These are phyloP conservation scores for Donacobius atricapilla DNA, from an alignment of 2,113 vertebrate genomes.

Conservation along the genomic window DNA sequence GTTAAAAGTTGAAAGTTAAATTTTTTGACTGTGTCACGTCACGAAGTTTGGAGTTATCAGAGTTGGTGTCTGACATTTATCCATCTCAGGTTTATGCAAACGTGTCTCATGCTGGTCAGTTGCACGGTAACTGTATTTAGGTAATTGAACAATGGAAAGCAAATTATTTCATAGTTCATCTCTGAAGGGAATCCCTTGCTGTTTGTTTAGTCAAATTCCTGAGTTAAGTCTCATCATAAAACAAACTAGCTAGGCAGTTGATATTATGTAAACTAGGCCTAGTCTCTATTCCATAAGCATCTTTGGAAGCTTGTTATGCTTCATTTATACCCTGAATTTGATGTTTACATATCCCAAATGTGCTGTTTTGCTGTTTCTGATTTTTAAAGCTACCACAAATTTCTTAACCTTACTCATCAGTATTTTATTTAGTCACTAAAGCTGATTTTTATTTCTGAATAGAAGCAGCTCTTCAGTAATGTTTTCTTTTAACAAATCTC, in stretches of 20 bases:
- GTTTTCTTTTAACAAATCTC: neutral
- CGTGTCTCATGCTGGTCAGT: neutral
- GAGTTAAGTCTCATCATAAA: slow-evolving; percentile 19
- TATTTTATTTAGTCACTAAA: neutral
- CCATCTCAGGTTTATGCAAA: neutral
- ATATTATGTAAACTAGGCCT: neutral
- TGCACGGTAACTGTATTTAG: neutral
- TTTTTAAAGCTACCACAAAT: neutral
- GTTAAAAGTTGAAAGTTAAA: neutral
- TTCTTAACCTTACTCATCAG: neutral
- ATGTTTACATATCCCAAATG: slow-evolving; percentile 28
- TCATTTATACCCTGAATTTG: neutral
- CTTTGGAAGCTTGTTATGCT: neutral
- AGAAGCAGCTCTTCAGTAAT: neutral
- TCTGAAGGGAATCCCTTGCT: neutral
- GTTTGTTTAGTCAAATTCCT: slow-evolving; percentile 4
- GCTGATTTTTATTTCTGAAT: slow-evolving; percentile 1
- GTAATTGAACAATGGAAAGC: neutral
- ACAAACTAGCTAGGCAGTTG: neutral
- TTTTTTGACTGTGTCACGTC: neutral
- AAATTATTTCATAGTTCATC: neutral
- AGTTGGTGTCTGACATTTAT: neutral
- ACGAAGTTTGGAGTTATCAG: neutral
- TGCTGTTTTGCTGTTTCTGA: neutral
- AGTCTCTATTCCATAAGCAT: neutral